Evolutionary conservation across 2,888 invertebrate species (phyloP), one percentile per base, ranked within the genome.

Genomic region (Temnothorax unifasciatus): DNA sequence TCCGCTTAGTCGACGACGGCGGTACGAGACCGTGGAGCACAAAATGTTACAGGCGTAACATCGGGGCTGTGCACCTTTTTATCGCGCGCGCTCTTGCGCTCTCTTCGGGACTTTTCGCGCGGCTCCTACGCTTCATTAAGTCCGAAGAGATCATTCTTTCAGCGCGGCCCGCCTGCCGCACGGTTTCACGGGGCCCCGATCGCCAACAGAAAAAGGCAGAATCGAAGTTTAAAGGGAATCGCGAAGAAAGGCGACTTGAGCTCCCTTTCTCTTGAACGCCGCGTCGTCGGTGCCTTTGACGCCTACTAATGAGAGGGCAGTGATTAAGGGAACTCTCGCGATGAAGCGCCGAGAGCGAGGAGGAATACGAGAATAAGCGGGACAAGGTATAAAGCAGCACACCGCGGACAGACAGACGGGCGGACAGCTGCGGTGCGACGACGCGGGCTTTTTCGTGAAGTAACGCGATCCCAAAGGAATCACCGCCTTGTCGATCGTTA

Each of bases 281-380:
- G 66, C 90, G 85, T 88, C 83, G 88, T 91, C 91, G 92, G 91
- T 87, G 84, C 91, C 90, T 89, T 92, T 92, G 92, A 92, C 92
- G 91, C 90, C 90, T 92, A 91, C 92, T 92, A 92, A 92, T 92
- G 92, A 92, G 91, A 86, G 88, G 88, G 87, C 87, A 83, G 88
- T 89, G 91, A 92, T 92, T 91, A 92, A 92, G 88, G 87, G 89
- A 86, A 71, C 81, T 68, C 83, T 57, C 54, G 66, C 68, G 63
- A 47, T 18, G 68, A 11, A 63, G 68, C 52, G 84, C 34, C 59
- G 57, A 74, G 84, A 74, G 57, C 71, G 83, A 84, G 41, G 75
- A 13, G 59, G 59, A 76, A 73, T 82, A 85, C 85, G 76, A 77
- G 84, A 84, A 85, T 74, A 63, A 85, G 82, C 85, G 66, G 57